Conservation (phyloP, 2,113 vertebrate species). For the Poecile atricapillus region DNA sequence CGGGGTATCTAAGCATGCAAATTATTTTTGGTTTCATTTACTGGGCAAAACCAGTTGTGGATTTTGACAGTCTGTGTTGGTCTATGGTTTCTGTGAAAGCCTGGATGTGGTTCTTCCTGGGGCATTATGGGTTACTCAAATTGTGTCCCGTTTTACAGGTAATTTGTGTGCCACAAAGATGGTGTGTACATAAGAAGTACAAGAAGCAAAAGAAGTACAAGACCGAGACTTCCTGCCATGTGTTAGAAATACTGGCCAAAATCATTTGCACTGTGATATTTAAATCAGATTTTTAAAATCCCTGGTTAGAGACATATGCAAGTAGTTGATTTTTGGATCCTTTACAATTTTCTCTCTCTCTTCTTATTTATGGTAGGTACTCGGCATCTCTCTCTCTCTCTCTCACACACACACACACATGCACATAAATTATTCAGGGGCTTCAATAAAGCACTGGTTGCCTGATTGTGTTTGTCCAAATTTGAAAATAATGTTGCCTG, state of each 20-base stretch:
- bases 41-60: neutral
- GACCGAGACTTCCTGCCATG: neutral
- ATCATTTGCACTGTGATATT: neutral
- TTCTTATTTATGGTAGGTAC: neutral
- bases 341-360: neutral
- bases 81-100: neutral
- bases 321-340: conserved; percentile 24
- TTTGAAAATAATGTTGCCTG: neutral
- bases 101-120: neutral
- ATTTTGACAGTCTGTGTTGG: neutral
- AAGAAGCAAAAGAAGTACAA: neutral
- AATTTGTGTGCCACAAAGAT: neutral
- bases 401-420: neutral
- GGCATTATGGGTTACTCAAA: neutral
- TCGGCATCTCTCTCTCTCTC: neutral
- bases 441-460: neutral
- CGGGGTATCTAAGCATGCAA: neutral
- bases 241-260: neutral
- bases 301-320: neutral
- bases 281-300: conserved; percentile 11
- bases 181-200: neutral
- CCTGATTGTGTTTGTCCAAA: neutral
- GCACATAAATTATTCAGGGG: neutral
- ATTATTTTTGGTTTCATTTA: neutral
- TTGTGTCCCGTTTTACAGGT: neutral